A percentile compares a stretch with the other conserved stretches of the same genome.
These are phyloP conservation scores for Spermophilus dauricus DNA, from an alignment of 2,113 vertebrate species.

Conservation along the genomic window DNA sequence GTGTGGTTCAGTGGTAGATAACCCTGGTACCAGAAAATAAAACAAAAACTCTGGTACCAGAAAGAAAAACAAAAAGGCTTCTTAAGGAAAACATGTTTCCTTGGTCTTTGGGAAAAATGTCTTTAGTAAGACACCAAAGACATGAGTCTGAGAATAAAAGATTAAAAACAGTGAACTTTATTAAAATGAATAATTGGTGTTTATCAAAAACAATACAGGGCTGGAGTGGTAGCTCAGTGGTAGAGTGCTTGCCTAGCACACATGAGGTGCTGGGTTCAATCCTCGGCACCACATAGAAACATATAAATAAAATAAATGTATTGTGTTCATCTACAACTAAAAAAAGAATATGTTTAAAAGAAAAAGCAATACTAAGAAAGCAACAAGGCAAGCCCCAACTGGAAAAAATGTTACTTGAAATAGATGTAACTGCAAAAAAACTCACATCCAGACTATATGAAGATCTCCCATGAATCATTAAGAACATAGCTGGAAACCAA, in stretches of 20 bases:
- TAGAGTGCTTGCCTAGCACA: no score
- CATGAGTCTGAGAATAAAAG: neutral
- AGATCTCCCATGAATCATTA: neutral
- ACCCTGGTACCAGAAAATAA: no score
- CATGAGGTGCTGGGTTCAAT: no score
- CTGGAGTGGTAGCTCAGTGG: no score
- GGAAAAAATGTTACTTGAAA: neutral
- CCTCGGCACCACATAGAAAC: no score
- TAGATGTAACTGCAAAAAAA: neutral
- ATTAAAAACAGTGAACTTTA: slow-evolving; percentile 1
- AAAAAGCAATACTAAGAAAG: slow-evolving; percentile 2
- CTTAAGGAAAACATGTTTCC: neutral
- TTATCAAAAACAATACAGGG: neutral
- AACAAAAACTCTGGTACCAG: no score
- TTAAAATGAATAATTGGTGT: neutral
- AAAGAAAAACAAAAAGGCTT: neutral
- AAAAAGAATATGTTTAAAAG: no score
- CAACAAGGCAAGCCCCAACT: neutral
- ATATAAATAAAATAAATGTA: no score
- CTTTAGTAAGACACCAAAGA: neutral
- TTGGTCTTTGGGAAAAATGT: neutral
- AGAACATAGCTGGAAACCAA: neutral
- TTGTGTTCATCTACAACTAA: no score
- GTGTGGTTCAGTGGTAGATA: no score
- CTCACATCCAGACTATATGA: neutral